phyloP scores from a whole-genome alignment of 2,888 invertebrate genomes.

The Drosophila mimica region DNA sequence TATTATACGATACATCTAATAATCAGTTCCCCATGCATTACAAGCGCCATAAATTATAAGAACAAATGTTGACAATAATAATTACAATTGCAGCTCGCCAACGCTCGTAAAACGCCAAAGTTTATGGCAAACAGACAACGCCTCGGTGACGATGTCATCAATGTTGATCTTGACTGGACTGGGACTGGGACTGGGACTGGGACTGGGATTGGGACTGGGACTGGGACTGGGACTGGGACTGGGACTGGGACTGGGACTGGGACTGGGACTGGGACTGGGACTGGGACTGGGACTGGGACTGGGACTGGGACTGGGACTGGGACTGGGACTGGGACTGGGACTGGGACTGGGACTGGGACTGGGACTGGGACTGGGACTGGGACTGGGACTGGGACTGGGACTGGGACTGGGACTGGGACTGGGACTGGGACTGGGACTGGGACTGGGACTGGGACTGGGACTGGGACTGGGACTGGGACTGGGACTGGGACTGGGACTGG shows the following conservation, averaged over 20 bases:
- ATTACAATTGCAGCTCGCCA: conserved; percentile 40
- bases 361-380: no score
- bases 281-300: no score
- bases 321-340: not conserved
- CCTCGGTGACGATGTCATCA: conserved; percentile 27
- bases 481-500: no score
- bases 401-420: no score
- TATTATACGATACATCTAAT: conserved; percentile 7
- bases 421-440: no score
- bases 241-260: no score
- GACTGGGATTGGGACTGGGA: not conserved
- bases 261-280: not conserved
- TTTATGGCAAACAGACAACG: conserved; percentile 71
- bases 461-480: no score
- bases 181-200: not conserved
- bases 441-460: not conserved
- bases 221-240: no score
- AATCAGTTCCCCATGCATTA: conserved; percentile 46
- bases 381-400: not conserved
- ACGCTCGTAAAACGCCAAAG: conserved; percentile 54
- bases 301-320: no score
- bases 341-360: no score
- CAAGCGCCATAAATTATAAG: conserved; percentile 33
- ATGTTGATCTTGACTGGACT: conserved; percentile 24
- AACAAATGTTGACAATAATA: conserved; percentile 68